phyloP scores from a whole-genome alignment of 2,797 vertebrate genomes.

The Danio jaintianensis region DNA sequence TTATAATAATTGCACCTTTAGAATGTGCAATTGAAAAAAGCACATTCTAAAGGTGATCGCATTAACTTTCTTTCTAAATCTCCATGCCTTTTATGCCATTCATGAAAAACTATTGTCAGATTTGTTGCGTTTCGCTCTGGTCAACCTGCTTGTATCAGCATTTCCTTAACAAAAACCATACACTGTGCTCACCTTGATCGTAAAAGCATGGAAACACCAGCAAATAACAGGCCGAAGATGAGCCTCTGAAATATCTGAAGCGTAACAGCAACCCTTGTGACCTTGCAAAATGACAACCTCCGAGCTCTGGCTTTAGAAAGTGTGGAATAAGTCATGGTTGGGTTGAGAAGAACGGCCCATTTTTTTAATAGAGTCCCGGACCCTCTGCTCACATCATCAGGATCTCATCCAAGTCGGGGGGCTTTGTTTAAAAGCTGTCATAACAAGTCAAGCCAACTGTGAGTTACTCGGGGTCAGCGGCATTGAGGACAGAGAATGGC shows the following conservation, averaged over 20 bases:
- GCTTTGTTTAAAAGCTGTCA: slow-evolving; percentile 62
- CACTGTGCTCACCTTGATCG: neutral
- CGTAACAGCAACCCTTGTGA: neutral
- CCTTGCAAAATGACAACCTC: slow-evolving; percentile 27
- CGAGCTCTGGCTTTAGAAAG: slow-evolving; percentile 15
- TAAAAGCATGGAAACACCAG: slow-evolving; percentile 17
- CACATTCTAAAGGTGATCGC: neutral
- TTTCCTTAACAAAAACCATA: neutral
- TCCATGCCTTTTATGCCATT: neutral
- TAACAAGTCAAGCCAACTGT: slow-evolving; percentile 47
- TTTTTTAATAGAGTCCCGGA: slow-evolving; percentile 35
- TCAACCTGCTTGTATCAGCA: slow-evolving; percentile 41
- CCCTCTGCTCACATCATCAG: slow-evolving; percentile 25
- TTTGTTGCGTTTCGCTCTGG: neutral
- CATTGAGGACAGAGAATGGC: slow-evolving; percentile 34
- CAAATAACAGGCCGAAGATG: slow-evolving; percentile 44
- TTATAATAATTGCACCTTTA: too few species aligned
- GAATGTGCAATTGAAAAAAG: neutral
- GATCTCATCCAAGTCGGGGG: slow-evolving; percentile 20
- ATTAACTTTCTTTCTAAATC: neutral
- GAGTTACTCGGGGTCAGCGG: slow-evolving; percentile 39
- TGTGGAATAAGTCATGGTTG: slow-evolving; percentile 5
- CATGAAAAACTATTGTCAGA: neutral
- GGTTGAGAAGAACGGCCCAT: neutral
- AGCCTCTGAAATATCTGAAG: slow-evolving; percentile 13